These are phyloP conservation scores for Pammene aurita DNA, from an alignment of 2,888 invertebrate species.

Conservation along the genomic window DNA sequence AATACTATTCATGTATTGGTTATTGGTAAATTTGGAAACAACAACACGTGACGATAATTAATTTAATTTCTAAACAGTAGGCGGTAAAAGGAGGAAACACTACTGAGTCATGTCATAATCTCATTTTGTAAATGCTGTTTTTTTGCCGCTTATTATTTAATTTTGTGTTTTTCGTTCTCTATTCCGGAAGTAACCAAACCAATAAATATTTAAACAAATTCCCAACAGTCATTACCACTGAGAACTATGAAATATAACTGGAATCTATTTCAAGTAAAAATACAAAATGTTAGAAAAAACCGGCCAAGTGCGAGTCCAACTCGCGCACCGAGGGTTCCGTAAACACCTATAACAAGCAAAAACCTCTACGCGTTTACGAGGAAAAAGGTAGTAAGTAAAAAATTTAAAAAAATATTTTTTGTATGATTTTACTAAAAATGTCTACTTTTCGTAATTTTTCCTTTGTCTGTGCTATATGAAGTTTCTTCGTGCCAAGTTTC, in stretches of 20 bases:
- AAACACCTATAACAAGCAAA: no score
- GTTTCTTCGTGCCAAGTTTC: no score
- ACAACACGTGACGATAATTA: no score
- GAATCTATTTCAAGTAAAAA: not conserved
- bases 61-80: not conserved
- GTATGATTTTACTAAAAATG: no score
- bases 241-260: constrained; percentile 17
- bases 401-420: no score
- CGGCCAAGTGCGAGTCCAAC: no score
- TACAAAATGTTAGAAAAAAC: not conserved
- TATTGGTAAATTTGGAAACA: not conserved
- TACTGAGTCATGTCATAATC: not conserved
- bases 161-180: constrained; percentile 13
- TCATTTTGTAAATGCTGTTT: not conserved
- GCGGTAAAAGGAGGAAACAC: not conserved
- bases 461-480: no score
- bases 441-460: no score
- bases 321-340: no score
- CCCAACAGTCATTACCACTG: constrained; percentile 4
- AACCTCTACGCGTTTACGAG: no score
- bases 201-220: constrained; percentile 13
- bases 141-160: not conserved
- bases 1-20: constrained; percentile 2
- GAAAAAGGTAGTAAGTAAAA: no score
- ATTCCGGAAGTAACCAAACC: constrained; percentile 1